Evolutionary conservation across 64 coral and sea anemone genomes (phyloP).

Genomic region (Exaiptasia diaphana): DNA sequence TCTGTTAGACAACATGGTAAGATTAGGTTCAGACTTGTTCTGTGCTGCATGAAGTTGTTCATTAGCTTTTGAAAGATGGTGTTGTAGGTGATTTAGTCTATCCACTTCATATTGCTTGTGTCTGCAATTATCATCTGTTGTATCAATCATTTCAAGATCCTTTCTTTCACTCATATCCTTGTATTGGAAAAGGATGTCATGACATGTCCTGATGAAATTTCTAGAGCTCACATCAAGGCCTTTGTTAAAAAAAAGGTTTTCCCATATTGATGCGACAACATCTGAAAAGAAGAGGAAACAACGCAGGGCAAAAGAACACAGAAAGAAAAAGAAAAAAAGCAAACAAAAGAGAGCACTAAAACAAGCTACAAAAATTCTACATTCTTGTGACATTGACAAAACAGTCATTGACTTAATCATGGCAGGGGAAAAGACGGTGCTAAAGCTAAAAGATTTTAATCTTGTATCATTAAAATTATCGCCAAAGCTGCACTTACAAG

Average conservation of each 20-base stretch:
- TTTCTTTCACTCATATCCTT: slow-evolving; percentile 21
- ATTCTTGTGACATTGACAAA: slow-evolving; percentile 16
- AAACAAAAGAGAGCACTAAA: slow-evolving; percentile 17
- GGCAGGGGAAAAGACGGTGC: slow-evolving; percentile 1
- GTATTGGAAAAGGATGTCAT: slow-evolving; percentile 18
- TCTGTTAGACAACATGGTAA: not conserved
- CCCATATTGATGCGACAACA: no score
- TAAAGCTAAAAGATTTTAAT: not conserved
- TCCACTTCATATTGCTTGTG: slow-evolving; percentile 36
- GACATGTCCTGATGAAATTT: slow-evolving; percentile 10
- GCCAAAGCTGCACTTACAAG: slow-evolving; percentile 23
- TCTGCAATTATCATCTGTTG: not conserved
- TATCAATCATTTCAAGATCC: slow-evolving; percentile 17
- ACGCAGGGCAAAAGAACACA: no score
- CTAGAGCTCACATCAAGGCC: slow-evolving; percentile 5
- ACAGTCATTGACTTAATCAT: not conserved
- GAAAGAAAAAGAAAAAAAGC: no score
- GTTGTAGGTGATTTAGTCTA: slow-evolving; percentile 30
- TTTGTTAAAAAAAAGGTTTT: no score
- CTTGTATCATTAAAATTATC: slow-evolving; percentile 1
- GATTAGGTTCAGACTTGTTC: not conserved
- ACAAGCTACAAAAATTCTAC: slow-evolving; percentile 3
- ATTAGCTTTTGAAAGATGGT: not conserved
- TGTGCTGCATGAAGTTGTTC: not conserved
- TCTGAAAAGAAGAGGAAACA: no score